Percentiles rank a stretch among this genome's conserved stretches.
Evolutionary conservation across 2,113 vertebrate species (phyloP).

Genomic region (Plestiodon gilberti): DNA sequence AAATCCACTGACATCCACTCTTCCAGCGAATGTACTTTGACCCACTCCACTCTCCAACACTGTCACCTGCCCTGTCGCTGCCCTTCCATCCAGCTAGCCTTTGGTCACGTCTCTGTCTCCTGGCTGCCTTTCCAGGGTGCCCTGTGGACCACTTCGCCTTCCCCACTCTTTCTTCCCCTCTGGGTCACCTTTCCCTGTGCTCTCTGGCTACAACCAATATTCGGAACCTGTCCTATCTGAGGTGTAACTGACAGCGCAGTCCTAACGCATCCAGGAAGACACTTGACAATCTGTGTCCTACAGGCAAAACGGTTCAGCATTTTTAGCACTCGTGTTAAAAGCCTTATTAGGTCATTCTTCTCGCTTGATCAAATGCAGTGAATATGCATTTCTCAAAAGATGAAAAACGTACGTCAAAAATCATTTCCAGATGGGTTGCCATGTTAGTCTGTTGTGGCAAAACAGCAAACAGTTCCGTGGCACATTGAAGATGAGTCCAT

Average conservation of each 20-base stretch:
- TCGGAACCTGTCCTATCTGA: background rate
- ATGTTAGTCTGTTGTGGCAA: too few species aligned
- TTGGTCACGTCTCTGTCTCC: background rate
- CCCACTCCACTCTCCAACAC: background rate
- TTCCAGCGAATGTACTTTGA: too few species aligned
- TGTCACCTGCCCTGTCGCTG: background rate
- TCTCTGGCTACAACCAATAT: background rate
- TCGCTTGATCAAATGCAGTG: background rate
- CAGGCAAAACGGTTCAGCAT: background rate
- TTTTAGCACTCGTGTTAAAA: background rate
- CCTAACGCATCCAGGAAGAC: background rate
- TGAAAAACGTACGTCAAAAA: background rate
- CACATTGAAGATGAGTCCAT: too few species aligned
- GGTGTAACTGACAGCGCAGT: background rate
- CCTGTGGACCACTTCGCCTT: background rate
- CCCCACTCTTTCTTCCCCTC: background rate
- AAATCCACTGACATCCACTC: too few species aligned
- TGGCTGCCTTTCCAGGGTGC: background rate
- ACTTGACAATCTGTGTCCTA: background rate
- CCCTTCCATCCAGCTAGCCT: background rate
- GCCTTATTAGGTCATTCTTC: background rate
- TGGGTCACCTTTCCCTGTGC: background rate
- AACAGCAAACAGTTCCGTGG: too few species aligned
- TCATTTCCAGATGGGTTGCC: too few species aligned
- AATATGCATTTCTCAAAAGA: background rate